Evolutionary conservation across 2,797 vertebrate species (phyloP), one percentile per base, ranked within the genome.

Genomic region (Parauchenoglanis ngamensis): DNA sequence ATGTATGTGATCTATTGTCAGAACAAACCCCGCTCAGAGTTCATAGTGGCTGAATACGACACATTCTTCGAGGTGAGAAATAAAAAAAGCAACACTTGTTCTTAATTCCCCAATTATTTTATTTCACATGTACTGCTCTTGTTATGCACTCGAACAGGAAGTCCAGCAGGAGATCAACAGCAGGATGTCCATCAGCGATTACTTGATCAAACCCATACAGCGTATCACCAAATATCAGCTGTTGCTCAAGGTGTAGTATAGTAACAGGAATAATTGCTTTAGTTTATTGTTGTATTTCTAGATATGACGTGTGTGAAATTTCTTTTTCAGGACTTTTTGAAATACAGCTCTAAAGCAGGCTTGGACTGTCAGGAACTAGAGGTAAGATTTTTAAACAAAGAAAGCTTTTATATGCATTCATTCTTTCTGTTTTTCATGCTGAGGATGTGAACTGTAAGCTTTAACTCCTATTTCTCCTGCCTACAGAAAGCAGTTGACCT

Each of bases 1-100:
- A 98, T 99, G 97, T 99, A 99, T 0, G 97, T 99, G 88, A 96
- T 99, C 28, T 99, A 99, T 93, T 99, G 98, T 94, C 98, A 99
- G 94, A 99, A 99, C 92, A 99, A 99, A 91, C 98, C 98, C 0
- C 95, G 96, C 63, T 99, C 98, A 0, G 98, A 99, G 94, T 97
- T 98, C 89, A 95, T 99, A 1, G 98, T 99, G 28, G 96, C 98
- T 0, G 98, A 99, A 90, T 98, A 98, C 0, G 98, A 99, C 57
- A 89, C 93, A 0, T 99, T 97, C 94, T 99, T 99, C 31, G 98
- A 99, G 97, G 98, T 99, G 94, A 95, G 95, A 17, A 73, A 59
- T 21, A 59, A 21, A 46, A 19, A 28, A 56, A 12, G 54, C 40
- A 7, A 49, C 15, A 56, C 19, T 61, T 8, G 78, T 11, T 67